A percentile compares a stretch with the other conserved stretches of the same genome.
Evolutionary conservation across 2,797 vertebrate species (phyloP).

Genomic region (Tenualosa ilisha): DNA sequence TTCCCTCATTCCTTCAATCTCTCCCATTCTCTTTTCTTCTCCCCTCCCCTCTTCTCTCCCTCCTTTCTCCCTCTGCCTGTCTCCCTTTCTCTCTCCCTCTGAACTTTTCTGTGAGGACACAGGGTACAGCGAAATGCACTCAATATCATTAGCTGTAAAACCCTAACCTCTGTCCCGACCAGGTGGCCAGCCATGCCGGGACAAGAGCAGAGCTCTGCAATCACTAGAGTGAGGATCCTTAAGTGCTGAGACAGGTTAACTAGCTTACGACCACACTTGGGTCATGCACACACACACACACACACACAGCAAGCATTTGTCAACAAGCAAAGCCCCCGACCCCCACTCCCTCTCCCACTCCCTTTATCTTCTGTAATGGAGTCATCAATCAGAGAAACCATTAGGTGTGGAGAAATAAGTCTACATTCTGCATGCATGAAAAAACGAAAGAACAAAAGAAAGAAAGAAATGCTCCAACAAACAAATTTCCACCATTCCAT

Average conservation of each 20-base stretch:
- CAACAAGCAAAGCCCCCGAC: neutral
- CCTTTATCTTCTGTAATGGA: neutral
- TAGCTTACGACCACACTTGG: neutral
- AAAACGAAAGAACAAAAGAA: neutral
- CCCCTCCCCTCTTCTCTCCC: no score
- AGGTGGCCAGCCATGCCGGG: neutral
- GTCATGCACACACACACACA: neutral
- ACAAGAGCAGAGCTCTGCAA: neutral
- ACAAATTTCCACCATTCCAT: neutral
- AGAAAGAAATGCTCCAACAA: neutral
- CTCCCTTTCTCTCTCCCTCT: no score
- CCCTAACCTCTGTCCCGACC: neutral
- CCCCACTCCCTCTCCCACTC: no score
- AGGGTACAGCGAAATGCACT: neutral
- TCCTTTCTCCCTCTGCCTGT: no score
- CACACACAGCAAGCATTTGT: neutral
- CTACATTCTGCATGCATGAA: neutral
- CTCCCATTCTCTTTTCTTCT: no score
- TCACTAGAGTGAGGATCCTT: neutral
- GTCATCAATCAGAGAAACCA: neutral
- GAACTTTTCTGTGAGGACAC: neutral
- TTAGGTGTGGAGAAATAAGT: neutral
- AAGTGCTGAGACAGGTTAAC: neutral
- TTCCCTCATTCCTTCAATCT: no score
- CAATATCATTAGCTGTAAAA: neutral